Evolutionary conservation across 2,888 invertebrate genomes (phyloP).

Genomic region (Nymphalis c-album): DNA sequence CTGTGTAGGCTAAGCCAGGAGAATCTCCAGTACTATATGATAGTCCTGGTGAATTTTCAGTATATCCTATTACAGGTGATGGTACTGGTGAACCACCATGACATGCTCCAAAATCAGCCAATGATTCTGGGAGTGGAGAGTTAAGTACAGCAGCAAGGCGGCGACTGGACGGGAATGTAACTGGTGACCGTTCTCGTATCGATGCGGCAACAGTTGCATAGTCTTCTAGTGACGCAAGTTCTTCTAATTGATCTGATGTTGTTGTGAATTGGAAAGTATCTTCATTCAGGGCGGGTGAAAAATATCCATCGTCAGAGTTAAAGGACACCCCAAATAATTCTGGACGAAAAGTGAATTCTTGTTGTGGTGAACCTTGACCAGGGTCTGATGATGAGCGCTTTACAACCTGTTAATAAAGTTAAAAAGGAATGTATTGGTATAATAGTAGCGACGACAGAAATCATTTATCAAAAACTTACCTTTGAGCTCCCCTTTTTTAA

Average conservation of each 20-base stretch:
- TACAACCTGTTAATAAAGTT: conserved; percentile 75
- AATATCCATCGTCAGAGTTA: conserved; percentile 83
- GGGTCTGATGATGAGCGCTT: conserved; percentile 89
- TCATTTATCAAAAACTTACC: conserved; percentile 51
- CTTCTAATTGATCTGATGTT: conserved; percentile 83
- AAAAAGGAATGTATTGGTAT: background rate
- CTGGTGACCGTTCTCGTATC: conserved; percentile 81
- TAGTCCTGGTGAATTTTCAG: conserved; percentile 83
- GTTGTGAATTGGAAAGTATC: conserved; percentile 87
- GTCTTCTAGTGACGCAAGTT: conserved; percentile 83
- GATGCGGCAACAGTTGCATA: conserved; percentile 82
- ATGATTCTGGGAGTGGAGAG: conserved; percentile 88
- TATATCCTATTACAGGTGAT: conserved; percentile 78
- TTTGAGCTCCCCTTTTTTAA: conserved; percentile 85
- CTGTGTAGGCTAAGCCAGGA: conserved; percentile 67
- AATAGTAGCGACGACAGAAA: conserved; percentile 14
- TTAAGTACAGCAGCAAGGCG: conserved; percentile 89
- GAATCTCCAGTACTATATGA: conserved; percentile 87
- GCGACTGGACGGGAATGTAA: conserved; percentile 84
- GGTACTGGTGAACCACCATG: conserved; percentile 81
- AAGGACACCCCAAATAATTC: conserved; percentile 84
- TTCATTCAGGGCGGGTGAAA: conserved; percentile 85
- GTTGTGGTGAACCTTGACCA: conserved; percentile 82
- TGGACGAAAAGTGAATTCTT: conserved; percentile 82
- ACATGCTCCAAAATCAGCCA: conserved; percentile 91